Base-by-base conservation (phyloP, 2,888 invertebrate species). In the Polydrusus pterygomalis region DNA sequence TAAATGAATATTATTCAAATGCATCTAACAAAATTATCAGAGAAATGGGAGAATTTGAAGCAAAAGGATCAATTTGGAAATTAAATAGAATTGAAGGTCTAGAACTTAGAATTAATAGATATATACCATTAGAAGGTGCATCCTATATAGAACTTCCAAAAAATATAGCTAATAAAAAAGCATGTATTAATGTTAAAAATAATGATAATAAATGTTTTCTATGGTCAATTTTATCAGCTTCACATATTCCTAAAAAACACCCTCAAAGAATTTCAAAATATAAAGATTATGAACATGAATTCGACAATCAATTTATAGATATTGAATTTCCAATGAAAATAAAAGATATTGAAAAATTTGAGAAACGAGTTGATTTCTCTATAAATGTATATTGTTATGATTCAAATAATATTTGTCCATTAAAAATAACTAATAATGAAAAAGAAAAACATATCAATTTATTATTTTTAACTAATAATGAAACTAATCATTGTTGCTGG, bases 111-210 rank as follows among this genome's bases (percentile, higher is more conserved):
- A 45, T 45, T 45, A 45, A 45, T n/a, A 45, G n/a, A 45, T 45
- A n/a, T 45, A n/a, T 45, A 2, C 45, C 45, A 45, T 45, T 45
- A 45, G 13, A n/a, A 45, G 45, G n/a, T 45, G 13, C n/a, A n/a
- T 45, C n/a, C 2, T 45, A 45, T 45, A 45, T 45, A 45, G n/a
- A 45, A 45, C 45, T 45, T 45, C n/a, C n/a, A n/a, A n/a, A 45
- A 2, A 45, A 45, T 13, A 45, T 45, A 5, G 1, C 1, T 45
- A 45, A 45, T n/a, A n/a, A n/a, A 45, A 45, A 45, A 45, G 45
- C n/a, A 6, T 45, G 45, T n/a, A 45, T n/a, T 45, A 45, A 45
- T 45, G 45, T 45, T 45, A 45, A n/a, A 45, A 45, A 45, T 45
- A 6, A 45, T n/a, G 45, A n/a, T 45, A 45, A 45, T 6, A 45